These are phyloP conservation scores for Furcifer pardalis DNA, from an alignment of 2,797 vertebrate species.

Conservation along the genomic window DNA sequence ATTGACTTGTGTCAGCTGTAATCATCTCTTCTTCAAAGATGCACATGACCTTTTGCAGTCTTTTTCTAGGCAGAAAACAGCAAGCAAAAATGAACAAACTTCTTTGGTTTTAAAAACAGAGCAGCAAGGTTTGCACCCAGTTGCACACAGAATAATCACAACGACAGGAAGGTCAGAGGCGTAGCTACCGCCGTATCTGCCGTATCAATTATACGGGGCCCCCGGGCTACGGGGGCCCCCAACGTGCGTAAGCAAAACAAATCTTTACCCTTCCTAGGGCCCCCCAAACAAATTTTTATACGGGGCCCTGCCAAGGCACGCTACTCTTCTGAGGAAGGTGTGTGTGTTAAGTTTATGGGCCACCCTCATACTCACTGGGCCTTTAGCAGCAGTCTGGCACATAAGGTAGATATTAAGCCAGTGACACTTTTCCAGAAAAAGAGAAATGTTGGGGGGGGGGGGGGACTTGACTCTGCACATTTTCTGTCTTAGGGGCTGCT, in stretches of 20 bases:
- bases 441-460: neutral
- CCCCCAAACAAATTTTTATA: no score
- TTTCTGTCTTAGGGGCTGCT: neutral
- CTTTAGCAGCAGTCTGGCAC: neutral
- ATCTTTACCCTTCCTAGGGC: no score
- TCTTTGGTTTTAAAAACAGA: conserved; percentile 6
- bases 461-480: neutral
- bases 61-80: conserved; percentile 26
- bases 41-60: conserved; percentile 26
- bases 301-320: no score
- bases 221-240: no score
- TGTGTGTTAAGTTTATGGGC: neutral
- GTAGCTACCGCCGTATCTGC: no score
- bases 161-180: neutral
- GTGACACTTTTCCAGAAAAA: neutral
- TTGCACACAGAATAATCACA: neutral
- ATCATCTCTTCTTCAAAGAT: conserved; percentile 40
- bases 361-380: no score
- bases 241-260: no score
- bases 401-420: neutral
- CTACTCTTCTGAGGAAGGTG: no score
- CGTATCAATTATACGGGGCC: no score
- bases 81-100: neutral
- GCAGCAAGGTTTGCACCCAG: neutral
- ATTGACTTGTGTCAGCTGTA: conserved; percentile 49